Conservation (phyloP, 2,888 invertebrate species). For the Orthosia incerta region DNA sequence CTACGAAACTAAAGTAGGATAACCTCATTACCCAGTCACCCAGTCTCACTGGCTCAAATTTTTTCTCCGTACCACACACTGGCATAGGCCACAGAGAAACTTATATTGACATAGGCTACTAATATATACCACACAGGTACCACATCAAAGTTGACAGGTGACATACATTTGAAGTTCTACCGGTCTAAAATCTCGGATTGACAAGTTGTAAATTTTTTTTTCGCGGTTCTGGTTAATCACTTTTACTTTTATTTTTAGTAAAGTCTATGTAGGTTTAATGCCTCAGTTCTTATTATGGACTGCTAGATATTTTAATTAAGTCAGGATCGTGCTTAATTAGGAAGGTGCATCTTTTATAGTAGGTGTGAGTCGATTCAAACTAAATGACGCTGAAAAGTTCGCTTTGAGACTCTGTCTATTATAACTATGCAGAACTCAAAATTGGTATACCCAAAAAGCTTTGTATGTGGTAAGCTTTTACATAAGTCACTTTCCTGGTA, state of each 20-base stretch:
- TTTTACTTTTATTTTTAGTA: constrained; percentile 1
- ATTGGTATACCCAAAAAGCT: no score
- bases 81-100: no score
- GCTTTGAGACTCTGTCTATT: no score
- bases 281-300: neutral
- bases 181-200: neutral
- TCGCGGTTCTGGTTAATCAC: neutral
- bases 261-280: neutral
- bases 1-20: constrained; percentile 8
- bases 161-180: constrained; percentile 16
- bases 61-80: neutral
- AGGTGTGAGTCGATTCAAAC: no score
- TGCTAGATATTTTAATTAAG: no score
- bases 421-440: no score
- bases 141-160: constrained; percentile 14
- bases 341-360: no score
- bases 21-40: constrained; percentile 11
- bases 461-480: no score
- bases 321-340: no score
- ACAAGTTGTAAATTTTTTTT: neutral
- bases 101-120: no score
- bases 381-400: no score
- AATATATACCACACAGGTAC: neutral
- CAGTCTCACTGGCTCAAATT: constrained; percentile 2
- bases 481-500: no score